Conservation (phyloP, 2,888 invertebrate species). For the Epistrophella euchroma region DNA sequence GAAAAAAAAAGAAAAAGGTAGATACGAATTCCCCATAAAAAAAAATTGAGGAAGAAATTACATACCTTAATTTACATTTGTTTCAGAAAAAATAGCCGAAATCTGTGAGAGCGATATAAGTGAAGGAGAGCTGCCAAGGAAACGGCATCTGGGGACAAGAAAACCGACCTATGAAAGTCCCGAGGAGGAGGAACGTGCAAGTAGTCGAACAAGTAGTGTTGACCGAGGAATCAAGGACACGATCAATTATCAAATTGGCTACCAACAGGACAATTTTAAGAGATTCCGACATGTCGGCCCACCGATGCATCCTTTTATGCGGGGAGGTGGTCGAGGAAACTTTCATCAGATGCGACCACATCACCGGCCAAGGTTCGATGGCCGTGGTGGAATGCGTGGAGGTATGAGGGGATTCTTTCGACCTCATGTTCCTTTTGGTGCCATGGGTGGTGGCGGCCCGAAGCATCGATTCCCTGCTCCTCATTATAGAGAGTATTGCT, state of each 20-base stretch:
- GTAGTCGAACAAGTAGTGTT: conserved; percentile 33
- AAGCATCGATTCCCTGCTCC: conserved; percentile 64
- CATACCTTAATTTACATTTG: neutral
- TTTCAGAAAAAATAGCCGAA: conserved; percentile 20
- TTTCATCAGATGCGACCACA: conserved; percentile 77
- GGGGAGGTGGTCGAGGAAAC: conserved; percentile 76
- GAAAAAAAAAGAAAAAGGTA: conserved; percentile 76
- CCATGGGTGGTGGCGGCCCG: conserved; percentile 19
- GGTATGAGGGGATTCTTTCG: conserved; percentile 68
- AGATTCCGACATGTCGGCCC: conserved; percentile 72
- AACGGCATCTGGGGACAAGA: neutral
- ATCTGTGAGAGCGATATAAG: conserved; percentile 52
- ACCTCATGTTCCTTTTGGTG: conserved; percentile 43
- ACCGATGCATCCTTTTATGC: conserved; percentile 77
- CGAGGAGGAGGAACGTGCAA: conserved; percentile 24
- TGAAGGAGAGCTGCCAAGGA: conserved; percentile 32
- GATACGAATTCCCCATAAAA: too few relatives aligned
- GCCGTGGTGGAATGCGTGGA: conserved; percentile 71
- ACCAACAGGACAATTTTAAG: conserved; percentile 72
- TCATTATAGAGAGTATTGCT: conserved; percentile 53
- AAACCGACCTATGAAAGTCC: conserved; percentile 26
- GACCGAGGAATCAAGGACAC: conserved; percentile 28
- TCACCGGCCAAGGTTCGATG: conserved; percentile 56
- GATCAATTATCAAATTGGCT: conserved; percentile 26
- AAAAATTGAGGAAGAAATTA: too few relatives aligned